Base-by-base conservation (phyloP, 2,113 vertebrate species). In the Spea bombifrons region DNA sequence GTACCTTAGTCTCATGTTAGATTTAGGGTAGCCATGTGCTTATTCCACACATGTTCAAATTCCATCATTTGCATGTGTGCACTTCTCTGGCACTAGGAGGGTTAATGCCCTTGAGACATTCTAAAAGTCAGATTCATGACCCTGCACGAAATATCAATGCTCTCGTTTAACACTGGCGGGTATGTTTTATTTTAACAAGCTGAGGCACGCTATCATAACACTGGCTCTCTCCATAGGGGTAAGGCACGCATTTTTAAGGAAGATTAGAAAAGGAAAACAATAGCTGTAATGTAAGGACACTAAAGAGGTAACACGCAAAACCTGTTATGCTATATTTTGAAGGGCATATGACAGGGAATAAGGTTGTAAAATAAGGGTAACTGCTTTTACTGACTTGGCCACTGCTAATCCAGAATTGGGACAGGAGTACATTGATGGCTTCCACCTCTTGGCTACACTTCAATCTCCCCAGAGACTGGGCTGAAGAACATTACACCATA, bases 71-170 rank as follows among this genome's bases (percentile, higher is more conserved):
- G 30, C 30, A 30, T 30, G 30, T 2, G 30, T 30, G 30, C 30
- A 30, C 30, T 30, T 30, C 30, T 30, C 30, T 30, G 30, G 30
- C 30, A 30, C 30, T 30, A 30, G 30, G 30, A 30, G 30, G 30
- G 30, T 69, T 81, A 86, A 83, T 88, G 84, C 81, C 86, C 84
- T 82, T 80, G 75, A 83, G 84, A 87, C 83, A 64, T 80, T 88
- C 88, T 88, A 85, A 75, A 84, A 87, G 87, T 78, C 82, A 78
- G 84, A 88, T 82, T 89, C 89, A 84, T 88, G 89, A 86, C 88
- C 75, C 81, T 84, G 90, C 88, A 89, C 75, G 88, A 88, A 89
- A 85, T 84, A 84, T 77, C 83, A 86, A 86, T 81, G 82, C 81
- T 89, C 85, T 87, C 73, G 79, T 83, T 87, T 88, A 83, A 86